Percentiles rank a stretch among this genome's conserved stretches.
These are phyloP conservation scores for Hyalella azteca DNA, from an alignment of 2,888 invertebrate species.

Conservation along the genomic window DNA sequence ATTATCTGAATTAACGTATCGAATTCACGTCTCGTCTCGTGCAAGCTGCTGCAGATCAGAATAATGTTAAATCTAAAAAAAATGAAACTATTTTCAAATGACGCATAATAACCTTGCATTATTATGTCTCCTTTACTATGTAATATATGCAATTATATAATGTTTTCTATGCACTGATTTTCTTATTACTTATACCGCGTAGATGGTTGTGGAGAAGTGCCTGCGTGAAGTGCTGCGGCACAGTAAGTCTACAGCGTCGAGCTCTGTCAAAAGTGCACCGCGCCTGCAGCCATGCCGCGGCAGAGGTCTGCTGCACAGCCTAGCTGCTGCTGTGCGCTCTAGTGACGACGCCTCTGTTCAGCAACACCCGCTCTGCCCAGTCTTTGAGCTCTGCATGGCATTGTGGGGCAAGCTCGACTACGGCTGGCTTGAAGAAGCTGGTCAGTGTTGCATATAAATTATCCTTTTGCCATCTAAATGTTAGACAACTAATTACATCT, in stretches of 20 bases:
- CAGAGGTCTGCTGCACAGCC: conserved; percentile 9
- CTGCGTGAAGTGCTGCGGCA: not conserved
- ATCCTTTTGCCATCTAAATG: no score
- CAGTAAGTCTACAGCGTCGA: not conserved
- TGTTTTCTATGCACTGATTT: no score
- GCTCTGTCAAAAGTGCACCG: not conserved
- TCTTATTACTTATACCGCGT: not conserved
- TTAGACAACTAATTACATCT: no score
- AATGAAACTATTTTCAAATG: no score
- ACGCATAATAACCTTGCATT: no score
- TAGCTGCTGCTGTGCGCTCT: not conserved
- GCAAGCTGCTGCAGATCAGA: no score
- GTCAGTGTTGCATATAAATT: conserved; percentile 30
- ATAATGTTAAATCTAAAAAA: no score
- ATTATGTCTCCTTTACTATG: no score
- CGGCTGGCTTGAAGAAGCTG: conserved; percentile 67
- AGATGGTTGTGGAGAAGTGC: conserved; percentile 13
- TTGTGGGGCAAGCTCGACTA: conserved; percentile 78
- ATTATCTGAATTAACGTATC: no score
- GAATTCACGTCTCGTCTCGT: no score
- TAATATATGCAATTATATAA: no score
- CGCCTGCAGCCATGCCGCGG: not conserved
- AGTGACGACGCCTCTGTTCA: not conserved
- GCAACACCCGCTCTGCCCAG: conserved; percentile 5
- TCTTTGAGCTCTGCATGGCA: conserved; percentile 66